Percentiles rank a stretch among this genome's conserved stretches.
Conservation (phyloP, 2,797 vertebrate genomes). For the Trichosurus vulpecula region DNA sequence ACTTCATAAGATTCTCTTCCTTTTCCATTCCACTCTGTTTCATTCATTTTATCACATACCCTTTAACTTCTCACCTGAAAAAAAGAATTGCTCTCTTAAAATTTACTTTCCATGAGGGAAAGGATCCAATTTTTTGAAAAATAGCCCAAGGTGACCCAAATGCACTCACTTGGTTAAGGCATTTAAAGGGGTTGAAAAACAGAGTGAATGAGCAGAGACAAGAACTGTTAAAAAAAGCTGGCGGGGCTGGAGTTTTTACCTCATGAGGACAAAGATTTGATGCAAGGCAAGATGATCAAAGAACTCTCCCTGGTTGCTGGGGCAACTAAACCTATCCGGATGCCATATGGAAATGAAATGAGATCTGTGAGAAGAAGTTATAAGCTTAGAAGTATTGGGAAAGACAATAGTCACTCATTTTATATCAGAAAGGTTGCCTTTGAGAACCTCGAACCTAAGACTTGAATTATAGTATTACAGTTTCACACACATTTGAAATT, state of each 20-base stretch:
- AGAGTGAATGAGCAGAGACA: conserved; percentile 21
- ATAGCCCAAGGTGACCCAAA: neutral
- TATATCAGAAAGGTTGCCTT: neutral
- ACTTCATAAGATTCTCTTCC: conserved; percentile 18
- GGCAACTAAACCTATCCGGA: conserved; percentile 19
- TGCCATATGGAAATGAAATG: neutral
- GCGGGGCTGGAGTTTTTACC: conserved; percentile 4
- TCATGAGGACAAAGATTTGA: neutral
- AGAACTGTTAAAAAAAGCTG: neutral
- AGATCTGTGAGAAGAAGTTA: neutral
- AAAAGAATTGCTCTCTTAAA: conserved; percentile 15
- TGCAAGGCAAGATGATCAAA: neutral
- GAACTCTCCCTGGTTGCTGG: neutral
- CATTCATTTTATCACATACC: neutral
- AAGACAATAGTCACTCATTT: neutral
- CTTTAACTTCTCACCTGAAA: neutral
- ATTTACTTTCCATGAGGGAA: neutral
- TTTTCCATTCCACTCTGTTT: neutral
- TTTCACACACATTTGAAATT: neutral
- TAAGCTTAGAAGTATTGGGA: neutral
- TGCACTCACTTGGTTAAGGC: conserved; percentile 1
- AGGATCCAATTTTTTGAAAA: neutral
- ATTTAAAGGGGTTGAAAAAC: neutral
- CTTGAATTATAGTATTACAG: neutral
- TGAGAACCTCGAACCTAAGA: neutral